Base-by-base conservation (phyloP, 92 coral and sea anemone genomes). In the Paragorgia papillata region DNA sequence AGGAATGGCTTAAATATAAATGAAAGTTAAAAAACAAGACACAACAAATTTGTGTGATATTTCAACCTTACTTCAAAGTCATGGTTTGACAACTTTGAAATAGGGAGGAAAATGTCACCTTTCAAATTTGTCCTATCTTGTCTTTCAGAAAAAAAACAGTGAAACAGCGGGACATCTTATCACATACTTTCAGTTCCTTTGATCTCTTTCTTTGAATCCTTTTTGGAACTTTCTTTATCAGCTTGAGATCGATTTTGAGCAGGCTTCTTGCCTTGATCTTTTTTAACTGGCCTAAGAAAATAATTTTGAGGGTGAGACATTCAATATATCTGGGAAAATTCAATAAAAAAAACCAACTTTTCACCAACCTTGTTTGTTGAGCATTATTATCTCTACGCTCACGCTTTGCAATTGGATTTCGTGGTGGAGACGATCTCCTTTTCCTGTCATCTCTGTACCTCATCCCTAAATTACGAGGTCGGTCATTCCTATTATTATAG, bases 401-500 rank as follows among this genome's bases (percentile, higher is more conserved):
- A 0, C 77, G 58, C n/a, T 70, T 70, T 14, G 62, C 4, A 27
- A 70, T 43, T 14, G 77, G 77, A 13, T 57, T 55, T 0, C 61
- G 77, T 30, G 77, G 77, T 43, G 77, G 77, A 29, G 77, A 70
- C 14, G 21, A 1, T 20, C 48, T 50, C 32, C 77, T 17, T 25
- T 70, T 70, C 3, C 77, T 50, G 21, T 70, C 77, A 50, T 70
- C 44, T 49, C 62, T 70, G 15, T 43, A 20, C 51, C 31, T 67
- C 25, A 6, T 17, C 5, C 7, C 56, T n/a, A 43, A 62, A 26
- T 14, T 22, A 10, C 46, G 62, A 26, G 24, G 48, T 6, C 77
- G 77, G 21, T 89, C 90, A 60, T 79, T 84, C 67, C 87, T 88
- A 37, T 96, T 90, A 66, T 77, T 88, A 17, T 76, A 85, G 33